phyloP scores from a whole-genome alignment of 1,140 invertebrate species.

The Microvelia longipes region DNA sequence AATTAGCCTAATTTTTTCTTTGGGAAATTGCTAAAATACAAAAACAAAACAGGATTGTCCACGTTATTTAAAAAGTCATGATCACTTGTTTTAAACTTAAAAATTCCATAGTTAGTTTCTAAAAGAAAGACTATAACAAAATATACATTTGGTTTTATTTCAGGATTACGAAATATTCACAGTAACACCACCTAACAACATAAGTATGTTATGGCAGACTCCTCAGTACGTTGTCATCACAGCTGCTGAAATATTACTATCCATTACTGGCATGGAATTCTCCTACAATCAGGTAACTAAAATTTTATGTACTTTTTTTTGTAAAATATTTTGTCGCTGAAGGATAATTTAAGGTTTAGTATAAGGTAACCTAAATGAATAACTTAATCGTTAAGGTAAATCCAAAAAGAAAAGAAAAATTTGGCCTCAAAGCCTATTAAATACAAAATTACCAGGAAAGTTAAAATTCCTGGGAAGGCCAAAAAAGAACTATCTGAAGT shows the following conservation, averaged over 20 bases:
- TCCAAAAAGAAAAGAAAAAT: not conserved
- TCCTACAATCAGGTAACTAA: conserved; percentile 38
- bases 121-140: no score
- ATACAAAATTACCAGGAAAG: not conserved
- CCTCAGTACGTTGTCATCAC: conserved; percentile 50
- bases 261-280: conserved; percentile 56
- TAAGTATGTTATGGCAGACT: conserved; percentile 42
- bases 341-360: not conserved
- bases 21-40: no score
- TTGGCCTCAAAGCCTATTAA: not conserved
- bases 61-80: no score
- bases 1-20: no score
- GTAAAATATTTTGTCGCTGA: not conserved
- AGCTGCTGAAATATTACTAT: conserved; percentile 52
- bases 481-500: no score
- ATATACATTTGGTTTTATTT: no score
- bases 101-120: no score
- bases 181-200: conserved; percentile 29
- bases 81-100: no score
- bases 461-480: no score
- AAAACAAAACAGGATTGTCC: no score
- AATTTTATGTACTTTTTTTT: not conserved
- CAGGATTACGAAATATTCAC: conserved; percentile 15
- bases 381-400: not conserved
- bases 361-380: not conserved